Evolutionary conservation across 2,888 invertebrate genomes (phyloP).

Genomic region (Seladonia tumulorum): DNA sequence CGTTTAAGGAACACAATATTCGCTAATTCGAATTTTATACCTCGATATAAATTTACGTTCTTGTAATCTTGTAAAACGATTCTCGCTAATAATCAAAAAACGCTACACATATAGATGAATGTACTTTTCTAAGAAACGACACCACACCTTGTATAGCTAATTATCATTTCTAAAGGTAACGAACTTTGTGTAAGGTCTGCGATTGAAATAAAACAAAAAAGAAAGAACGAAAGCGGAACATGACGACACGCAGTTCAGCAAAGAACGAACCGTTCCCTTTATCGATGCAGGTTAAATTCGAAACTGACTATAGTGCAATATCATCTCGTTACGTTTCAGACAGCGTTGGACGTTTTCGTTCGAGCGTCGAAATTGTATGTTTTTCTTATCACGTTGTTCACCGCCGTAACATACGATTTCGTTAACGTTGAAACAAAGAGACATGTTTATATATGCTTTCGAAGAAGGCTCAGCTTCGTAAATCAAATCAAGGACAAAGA

Average conservation of each 20-base stretch:
- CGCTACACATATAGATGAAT: constrained; percentile 14
- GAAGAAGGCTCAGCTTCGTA: constrained; percentile 19
- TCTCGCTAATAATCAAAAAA: constrained; percentile 33
- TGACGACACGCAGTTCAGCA: constrained; percentile 37
- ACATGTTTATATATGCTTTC: constrained; percentile 15
- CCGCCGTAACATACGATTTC: constrained; percentile 8
- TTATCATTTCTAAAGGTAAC: constrained; percentile 22
- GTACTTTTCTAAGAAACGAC: constrained; percentile 33
- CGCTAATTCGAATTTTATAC: constrained; percentile 50
- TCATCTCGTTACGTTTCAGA: constrained; percentile 46
- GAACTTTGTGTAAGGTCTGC: constrained; percentile 43
- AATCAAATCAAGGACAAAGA: constrained; percentile 36
- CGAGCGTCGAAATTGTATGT: background rate
- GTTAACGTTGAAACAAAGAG: constrained; percentile 8
- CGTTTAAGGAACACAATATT: constrained; percentile 27
- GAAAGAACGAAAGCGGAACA: constrained; percentile 3
- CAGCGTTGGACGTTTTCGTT: background rate
- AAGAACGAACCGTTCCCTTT: constrained; percentile 43
- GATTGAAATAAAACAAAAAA: constrained; percentile 37
- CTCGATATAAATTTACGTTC: constrained; percentile 49
- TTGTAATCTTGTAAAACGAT: constrained; percentile 27
- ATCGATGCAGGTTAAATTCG: constrained; percentile 47
- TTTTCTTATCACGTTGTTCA: background rate
- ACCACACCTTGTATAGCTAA: constrained; percentile 37
- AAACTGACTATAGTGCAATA: constrained; percentile 59